Conservation (phyloP, 2,888 invertebrate genomes). For the Lasius platythorax region DNA sequence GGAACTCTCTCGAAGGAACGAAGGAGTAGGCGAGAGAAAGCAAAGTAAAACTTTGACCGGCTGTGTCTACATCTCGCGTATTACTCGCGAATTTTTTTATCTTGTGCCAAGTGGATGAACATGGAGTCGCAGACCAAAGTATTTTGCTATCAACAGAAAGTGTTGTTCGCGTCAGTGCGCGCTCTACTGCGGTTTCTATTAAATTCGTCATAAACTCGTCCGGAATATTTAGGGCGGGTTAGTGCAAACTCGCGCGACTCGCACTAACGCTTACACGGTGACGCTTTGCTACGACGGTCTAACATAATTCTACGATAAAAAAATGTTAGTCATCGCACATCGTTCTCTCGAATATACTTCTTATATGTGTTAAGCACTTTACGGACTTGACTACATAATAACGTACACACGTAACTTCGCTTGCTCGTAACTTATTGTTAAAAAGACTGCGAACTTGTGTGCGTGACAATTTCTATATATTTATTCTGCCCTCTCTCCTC, state of each 20-base stretch:
- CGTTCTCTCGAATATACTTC: conserved; percentile 10
- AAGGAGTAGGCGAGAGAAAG: conserved; percentile 24
- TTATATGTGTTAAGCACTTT: conserved; percentile 35
- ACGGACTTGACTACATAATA: conserved; percentile 8
- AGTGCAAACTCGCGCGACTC: background rate
- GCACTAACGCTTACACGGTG: conserved; percentile 19
- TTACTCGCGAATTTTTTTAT: conserved; percentile 65
- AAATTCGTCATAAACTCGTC: conserved; percentile 1
- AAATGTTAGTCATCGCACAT: conserved; percentile 31
- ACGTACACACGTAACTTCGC: conserved; percentile 1
- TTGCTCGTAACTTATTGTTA: conserved; percentile 61
- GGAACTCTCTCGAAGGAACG: background rate
- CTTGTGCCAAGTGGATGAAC: conserved; percentile 71
- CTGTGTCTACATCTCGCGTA: conserved; percentile 70
- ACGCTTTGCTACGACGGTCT: conserved; percentile 41
- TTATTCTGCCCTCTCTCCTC: conserved; percentile 59
- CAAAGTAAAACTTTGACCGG: conserved; percentile 56
- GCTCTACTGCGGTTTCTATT: background rate
- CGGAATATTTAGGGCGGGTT: background rate
- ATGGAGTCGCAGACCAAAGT: conserved; percentile 55
- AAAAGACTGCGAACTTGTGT: conserved; percentile 68
- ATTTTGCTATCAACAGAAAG: conserved; percentile 60
- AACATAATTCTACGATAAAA: conserved; percentile 18
- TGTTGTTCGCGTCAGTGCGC: conserved; percentile 30
- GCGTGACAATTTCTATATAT: conserved; percentile 63